Evolutionary conservation across 2,888 invertebrate species (phyloP).

Genomic region (Ormyrus thymus): DNA sequence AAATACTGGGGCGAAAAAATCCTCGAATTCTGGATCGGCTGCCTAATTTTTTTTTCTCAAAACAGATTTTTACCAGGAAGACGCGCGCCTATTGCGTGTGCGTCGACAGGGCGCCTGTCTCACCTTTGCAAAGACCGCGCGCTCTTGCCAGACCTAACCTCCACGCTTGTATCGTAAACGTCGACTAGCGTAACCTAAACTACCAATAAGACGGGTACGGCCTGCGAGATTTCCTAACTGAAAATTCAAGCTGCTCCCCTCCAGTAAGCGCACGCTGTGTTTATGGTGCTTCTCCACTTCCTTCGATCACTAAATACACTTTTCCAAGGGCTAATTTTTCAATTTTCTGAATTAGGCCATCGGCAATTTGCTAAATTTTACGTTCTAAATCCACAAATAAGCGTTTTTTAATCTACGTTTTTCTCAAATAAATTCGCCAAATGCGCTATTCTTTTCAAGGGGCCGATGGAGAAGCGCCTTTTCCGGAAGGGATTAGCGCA

Average conservation of each 20-base stretch:
- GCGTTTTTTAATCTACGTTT: too few species aligned
- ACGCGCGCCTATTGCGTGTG: background rate
- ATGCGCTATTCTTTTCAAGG: too few species aligned
- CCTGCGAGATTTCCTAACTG: conserved; percentile 26
- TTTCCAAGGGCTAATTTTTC: too few species aligned
- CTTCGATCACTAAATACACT: too few species aligned
- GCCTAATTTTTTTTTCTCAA: background rate
- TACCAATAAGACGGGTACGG: background rate
- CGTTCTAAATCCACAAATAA: too few species aligned
- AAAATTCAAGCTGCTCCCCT: background rate
- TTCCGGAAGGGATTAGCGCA: too few species aligned
- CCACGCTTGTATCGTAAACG: background rate
- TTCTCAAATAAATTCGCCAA: too few species aligned
- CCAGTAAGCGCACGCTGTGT: too few species aligned
- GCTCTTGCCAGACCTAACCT: conserved; percentile 24
- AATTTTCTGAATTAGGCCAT: too few species aligned
- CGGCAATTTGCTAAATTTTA: too few species aligned
- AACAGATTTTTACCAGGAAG: background rate
- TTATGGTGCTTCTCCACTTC: too few species aligned
- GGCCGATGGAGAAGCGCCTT: too few species aligned
- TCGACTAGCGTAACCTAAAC: conserved; percentile 1
- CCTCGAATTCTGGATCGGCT: background rate
- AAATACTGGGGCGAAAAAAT: background rate
- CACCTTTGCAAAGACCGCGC: background rate
- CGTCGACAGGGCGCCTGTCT: background rate